Conservation (phyloP, 2,888 invertebrate species). For the Zaprionus bogoriensis region DNA sequence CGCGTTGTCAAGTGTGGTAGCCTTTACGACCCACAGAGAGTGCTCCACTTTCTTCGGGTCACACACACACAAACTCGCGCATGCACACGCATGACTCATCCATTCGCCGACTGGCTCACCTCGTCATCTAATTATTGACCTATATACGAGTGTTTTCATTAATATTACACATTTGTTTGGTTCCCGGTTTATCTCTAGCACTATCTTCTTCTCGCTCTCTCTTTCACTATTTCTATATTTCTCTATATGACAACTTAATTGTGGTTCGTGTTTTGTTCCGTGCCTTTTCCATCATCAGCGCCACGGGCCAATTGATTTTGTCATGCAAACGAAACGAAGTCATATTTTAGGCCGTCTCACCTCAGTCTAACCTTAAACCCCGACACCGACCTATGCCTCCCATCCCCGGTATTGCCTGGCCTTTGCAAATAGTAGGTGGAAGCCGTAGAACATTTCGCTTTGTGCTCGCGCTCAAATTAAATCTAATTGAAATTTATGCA, state of each 20-base stretch:
- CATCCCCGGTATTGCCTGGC: constrained; percentile 6
- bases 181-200: neutral
- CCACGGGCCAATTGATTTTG: constrained; percentile 50
- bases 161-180: constrained; percentile 14
- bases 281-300: constrained; percentile 8
- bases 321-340: constrained; percentile 47
- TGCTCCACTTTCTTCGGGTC: constrained; percentile 2
- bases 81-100: constrained; percentile 23
- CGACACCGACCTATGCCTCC: neutral
- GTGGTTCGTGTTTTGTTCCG: constrained; percentile 23
- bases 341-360: constrained; percentile 18
- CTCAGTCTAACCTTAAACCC: neutral
- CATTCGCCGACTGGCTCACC: neutral
- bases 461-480: constrained; percentile 26
- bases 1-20: no score
- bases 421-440: constrained; percentile 41
- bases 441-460: constrained; percentile 30
- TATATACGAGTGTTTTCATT: constrained; percentile 20
- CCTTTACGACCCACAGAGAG: no score
- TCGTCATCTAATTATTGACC: constrained; percentile 24
- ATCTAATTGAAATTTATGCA: constrained; percentile 36
- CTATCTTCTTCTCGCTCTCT: neutral
- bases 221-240: neutral
- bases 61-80: neutral
- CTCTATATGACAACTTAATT: constrained; percentile 38